Percentiles rank a stretch among this genome's conserved stretches.
phyloP scores from a whole-genome alignment of 2,888 invertebrate species.

The Sinhomidia bicolor region DNA sequence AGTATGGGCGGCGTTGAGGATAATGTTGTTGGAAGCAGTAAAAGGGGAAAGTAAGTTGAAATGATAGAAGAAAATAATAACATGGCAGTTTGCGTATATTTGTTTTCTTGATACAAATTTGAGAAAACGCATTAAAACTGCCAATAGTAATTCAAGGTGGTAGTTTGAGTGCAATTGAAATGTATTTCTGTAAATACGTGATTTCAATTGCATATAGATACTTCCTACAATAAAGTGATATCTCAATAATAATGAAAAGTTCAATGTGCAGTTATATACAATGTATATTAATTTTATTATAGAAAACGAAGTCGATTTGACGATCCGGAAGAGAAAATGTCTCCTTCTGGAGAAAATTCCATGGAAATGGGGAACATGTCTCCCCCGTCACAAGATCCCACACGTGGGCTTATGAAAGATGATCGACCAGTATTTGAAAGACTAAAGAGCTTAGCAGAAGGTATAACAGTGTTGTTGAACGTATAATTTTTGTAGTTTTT shows the following conservation, averaged over 20 bases:
- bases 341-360: slow-evolving; percentile 52
- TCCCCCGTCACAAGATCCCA: slow-evolving; percentile 56
- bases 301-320: slow-evolving; percentile 79
- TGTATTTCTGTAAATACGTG: background rate
- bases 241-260: background rate
- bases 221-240: slow-evolving; percentile 43
- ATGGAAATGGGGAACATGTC: slow-evolving; percentile 42
- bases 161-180: slow-evolving; percentile 72
- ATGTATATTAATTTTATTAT: too few relatives aligned
- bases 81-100: slow-evolving; percentile 22
- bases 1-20: slow-evolving; percentile 1
- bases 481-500: too few relatives aligned
- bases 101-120: slow-evolving; percentile 10
- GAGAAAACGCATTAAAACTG: slow-evolving; percentile 10
- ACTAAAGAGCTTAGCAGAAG: slow-evolving; percentile 77
- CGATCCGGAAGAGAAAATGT: slow-evolving; percentile 75
- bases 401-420: slow-evolving; percentile 64
- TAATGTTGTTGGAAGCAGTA: slow-evolving; percentile 12
- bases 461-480: slow-evolving; percentile 8
- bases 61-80: background rate
- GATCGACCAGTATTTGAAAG: slow-evolving; percentile 78
- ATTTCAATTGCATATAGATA: slow-evolving; percentile 71
- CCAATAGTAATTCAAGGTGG: slow-evolving; percentile 52
- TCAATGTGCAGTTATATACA: slow-evolving; percentile 15
- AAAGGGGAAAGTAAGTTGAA: slow-evolving; percentile 72